phyloP scores from a whole-genome alignment of 2,797 vertebrate species.

The Argyrosomus regius region DNA sequence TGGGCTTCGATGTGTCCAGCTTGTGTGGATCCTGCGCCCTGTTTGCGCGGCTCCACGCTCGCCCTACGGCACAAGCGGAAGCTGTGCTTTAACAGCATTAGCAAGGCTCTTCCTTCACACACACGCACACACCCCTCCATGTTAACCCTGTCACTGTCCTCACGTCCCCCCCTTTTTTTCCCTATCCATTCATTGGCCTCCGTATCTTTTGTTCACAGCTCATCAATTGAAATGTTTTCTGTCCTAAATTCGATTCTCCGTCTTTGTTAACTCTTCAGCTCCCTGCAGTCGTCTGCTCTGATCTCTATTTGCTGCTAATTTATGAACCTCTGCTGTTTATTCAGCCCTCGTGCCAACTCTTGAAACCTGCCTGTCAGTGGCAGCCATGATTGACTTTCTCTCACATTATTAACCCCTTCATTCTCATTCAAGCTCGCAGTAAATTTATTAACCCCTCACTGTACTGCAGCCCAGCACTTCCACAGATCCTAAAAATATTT shows the following conservation, averaged over 20 bases:
- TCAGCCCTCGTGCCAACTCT: conserved; percentile 44
- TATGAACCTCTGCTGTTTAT: conserved; percentile 53
- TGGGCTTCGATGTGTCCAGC: conserved; percentile 44
- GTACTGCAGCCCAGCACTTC: neutral
- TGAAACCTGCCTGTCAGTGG: conserved; percentile 47
- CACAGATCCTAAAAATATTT: neutral
- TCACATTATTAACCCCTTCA: conserved; percentile 49
- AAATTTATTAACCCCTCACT: conserved; percentile 31
- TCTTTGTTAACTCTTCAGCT: conserved; percentile 17
- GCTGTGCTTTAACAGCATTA: conserved; percentile 61
- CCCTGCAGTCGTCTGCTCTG: conserved; percentile 1
- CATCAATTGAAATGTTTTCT: neutral
- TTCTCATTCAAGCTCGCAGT: neutral
- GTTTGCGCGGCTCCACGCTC: conserved; percentile 54
- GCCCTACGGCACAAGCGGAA: conserved; percentile 63
- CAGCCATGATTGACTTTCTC: conserved; percentile 45
- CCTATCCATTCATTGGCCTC: neutral
- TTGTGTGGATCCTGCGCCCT: conserved; percentile 58
- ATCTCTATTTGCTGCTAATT: conserved; percentile 21
- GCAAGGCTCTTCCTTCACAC: conserved; percentile 62
- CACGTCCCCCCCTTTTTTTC: neutral
- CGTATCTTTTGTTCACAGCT: neutral
- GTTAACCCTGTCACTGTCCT: conserved; percentile 55
- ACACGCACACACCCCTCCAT: conserved; percentile 22
- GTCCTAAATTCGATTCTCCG: neutral